Base-by-base conservation (phyloP, 1,140 invertebrate species). In the Saccostrea echinata region DNA sequence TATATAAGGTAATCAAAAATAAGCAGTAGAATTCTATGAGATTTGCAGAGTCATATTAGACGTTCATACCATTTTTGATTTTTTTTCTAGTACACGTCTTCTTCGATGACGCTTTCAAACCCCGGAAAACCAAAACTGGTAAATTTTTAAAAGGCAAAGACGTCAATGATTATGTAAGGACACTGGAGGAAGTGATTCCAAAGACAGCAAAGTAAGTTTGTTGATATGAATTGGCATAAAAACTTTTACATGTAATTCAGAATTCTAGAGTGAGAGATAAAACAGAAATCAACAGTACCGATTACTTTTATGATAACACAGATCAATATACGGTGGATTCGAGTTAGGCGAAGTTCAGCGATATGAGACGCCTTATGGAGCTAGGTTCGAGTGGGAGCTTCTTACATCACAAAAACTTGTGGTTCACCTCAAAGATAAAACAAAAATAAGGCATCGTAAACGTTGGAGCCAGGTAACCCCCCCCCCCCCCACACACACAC, bases 351-450 rank as follows among this genome's bases (percentile, higher is more conserved):
- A 52, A 21, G 30, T 71, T 3, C 27, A 80, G 21, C 55, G 61
- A 18, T 82, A 87, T 35, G 97, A 97, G 2, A 98, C 98, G 0
- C 99, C 99, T 0, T 99, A 99, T 91, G 99, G 99, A 16, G 99
- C 99, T 82, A 95, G 98, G 87, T 95, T 99, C 43, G 97, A 97
- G 0, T 99, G 98, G 98, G 97, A 97, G 0, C 95, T 99, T 33
- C 99, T 99, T 0, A 99, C 99, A 68, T 99, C 98, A 95, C 99
- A 98, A 1, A 98, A 98, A 94, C 98, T 99, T 96, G 97, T 99
- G 86, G 98, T 98, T 53, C 99, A 99, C 95, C 95, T 99, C 85
- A 99, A 99, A 95, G 98, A 99, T 94, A 99, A 99, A 94, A 96
- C 97, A 92, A 98, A 98, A 92, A 99, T 99, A 94, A 96, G 99